These are phyloP conservation scores for Cheilosia soror DNA, from an alignment of 2,888 invertebrate genomes.

Conservation along the genomic window DNA sequence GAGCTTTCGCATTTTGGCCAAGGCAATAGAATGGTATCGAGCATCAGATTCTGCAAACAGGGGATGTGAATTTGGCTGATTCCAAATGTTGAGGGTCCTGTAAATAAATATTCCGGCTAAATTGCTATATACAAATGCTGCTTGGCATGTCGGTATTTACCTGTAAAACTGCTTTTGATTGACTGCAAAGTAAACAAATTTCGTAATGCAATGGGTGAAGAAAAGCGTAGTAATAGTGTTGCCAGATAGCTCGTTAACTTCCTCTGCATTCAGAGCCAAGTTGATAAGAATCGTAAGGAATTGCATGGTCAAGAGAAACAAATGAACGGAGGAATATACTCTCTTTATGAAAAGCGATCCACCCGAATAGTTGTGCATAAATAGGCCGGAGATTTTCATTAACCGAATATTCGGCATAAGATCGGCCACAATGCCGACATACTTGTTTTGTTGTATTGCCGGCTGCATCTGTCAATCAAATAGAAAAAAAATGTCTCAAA, in stretches of 20 bases:
- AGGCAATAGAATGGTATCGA: conserved; percentile 89
- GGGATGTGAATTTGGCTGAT: conserved; percentile 92
- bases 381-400: conserved; percentile 91
- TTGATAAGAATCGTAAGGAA: conserved; percentile 87
- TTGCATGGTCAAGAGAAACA: conserved; percentile 87
- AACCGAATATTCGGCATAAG: conserved; percentile 92
- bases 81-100: conserved; percentile 92
- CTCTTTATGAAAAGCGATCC: conserved; percentile 87
- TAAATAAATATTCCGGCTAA: background rate
- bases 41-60: conserved; percentile 93
- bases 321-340: conserved; percentile 86
- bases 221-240: conserved; percentile 93
- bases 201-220: conserved; percentile 91
- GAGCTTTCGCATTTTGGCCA: conserved; percentile 90
- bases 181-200: conserved; percentile 89
- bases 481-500: background rate
- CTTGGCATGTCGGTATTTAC: conserved; percentile 82
- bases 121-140: background rate
- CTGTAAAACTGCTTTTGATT: conserved; percentile 90
- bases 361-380: conserved; percentile 90
- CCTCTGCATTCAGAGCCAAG: conserved; percentile 89
- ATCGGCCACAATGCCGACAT: conserved; percentile 91
- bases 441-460: conserved; percentile 77
- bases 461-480: conserved; percentile 43
- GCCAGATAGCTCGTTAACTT: conserved; percentile 89